These are phyloP conservation scores for Myrmecophaga tridactyla DNA, from an alignment of 2,113 vertebrate species.

Conservation along the genomic window DNA sequence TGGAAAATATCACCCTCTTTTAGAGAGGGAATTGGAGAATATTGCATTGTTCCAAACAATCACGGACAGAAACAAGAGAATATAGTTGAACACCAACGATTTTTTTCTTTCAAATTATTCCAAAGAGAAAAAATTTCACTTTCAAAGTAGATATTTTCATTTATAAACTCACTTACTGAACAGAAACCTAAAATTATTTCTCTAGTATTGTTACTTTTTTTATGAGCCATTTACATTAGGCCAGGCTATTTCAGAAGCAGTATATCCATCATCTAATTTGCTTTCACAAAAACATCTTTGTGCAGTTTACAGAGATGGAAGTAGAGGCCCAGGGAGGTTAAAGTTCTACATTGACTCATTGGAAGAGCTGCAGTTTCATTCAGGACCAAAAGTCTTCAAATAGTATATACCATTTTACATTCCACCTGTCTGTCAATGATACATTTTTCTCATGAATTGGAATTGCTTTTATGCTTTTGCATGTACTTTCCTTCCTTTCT, in stretches of 20 bases:
- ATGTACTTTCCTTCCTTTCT: background rate
- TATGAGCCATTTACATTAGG: background rate
- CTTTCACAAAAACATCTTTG: background rate
- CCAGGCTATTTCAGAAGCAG: background rate
- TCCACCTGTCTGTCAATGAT: background rate
- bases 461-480: background rate
- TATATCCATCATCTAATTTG: background rate
- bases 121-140: background rate
- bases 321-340: background rate
- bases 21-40: no score
- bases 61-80: background rate
- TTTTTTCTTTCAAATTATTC: background rate
- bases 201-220: background rate
- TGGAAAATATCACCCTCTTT: background rate
- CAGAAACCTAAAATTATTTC: background rate
- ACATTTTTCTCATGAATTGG: background rate
- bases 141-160: background rate
- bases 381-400: background rate
- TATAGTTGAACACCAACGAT: background rate
- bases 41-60: background rate
- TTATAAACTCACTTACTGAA: background rate
- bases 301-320: background rate
- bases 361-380: background rate
- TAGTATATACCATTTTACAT: background rate
- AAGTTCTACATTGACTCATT: background rate